Evolutionary conservation across 2,888 invertebrate species (phyloP).

Genomic region (Zele albiditarsus): DNA sequence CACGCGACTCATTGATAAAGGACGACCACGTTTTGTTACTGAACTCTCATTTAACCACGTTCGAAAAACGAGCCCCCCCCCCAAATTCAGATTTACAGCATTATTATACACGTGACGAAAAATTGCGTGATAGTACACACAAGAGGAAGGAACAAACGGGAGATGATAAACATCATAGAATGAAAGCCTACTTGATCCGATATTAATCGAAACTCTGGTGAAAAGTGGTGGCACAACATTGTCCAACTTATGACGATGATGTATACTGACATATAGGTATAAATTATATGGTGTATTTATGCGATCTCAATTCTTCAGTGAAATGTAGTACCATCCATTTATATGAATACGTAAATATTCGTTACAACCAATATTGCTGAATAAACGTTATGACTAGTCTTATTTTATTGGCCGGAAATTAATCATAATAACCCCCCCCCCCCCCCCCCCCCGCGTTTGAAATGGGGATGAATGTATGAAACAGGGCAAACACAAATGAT

Average conservation of each 20-base stretch:
- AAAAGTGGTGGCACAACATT: slow-evolving; percentile 20
- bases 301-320: no score
- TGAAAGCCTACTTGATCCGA: slow-evolving; percentile 58
- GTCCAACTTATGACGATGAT: slow-evolving; percentile 12
- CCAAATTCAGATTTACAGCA: background rate
- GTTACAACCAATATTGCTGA: slow-evolving; percentile 56
- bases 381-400: slow-evolving; percentile 70
- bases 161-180: background rate
- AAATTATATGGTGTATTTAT: no score
- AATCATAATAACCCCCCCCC: slow-evolving; percentile 66
- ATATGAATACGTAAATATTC: background rate
- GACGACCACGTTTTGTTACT: slow-evolving; percentile 55
- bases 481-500: background rate
- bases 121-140: background rate
- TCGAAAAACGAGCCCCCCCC: slow-evolving; percentile 47
- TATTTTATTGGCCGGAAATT: slow-evolving; percentile 69
- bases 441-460: slow-evolving; percentile 16
- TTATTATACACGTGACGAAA: background rate
- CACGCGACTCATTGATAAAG: background rate
- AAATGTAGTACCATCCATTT: background rate
- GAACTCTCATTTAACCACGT: slow-evolving; percentile 65
- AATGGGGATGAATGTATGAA: slow-evolving; percentile 29
- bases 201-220: slow-evolving; percentile 50
- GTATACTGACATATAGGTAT: no score
- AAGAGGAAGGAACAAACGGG: background rate